phyloP scores from a whole-genome alignment of 2,888 invertebrate species.

The Ormyrus thymus region DNA sequence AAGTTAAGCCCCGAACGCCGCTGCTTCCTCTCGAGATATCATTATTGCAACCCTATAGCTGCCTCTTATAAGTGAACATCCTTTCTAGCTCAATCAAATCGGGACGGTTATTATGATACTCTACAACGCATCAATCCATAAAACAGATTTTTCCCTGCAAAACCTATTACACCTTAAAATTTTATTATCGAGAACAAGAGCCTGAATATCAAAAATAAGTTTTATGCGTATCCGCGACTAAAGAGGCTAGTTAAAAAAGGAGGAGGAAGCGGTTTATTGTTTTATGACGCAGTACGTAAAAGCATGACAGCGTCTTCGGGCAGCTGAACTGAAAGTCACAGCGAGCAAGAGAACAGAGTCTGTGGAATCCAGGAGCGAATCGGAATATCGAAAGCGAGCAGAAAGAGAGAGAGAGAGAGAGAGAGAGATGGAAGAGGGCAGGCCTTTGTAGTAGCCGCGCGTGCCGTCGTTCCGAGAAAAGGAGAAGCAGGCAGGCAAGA shows the following conservation, averaged over 20 bases:
- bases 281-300: too few species aligned
- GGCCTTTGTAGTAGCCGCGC: slow-evolving; percentile 66
- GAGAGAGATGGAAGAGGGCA: background rate
- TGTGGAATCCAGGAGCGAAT: slow-evolving; percentile 55
- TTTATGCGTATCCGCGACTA: too few species aligned
- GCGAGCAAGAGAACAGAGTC: background rate
- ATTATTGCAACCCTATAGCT: background rate
- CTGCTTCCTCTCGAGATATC: slow-evolving; percentile 24
- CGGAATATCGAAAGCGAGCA: slow-evolving; percentile 67
- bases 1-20: slow-evolving; percentile 15
- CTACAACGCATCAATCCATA: too few species aligned
- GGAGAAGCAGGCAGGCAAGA: slow-evolving; percentile 50
- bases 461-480: slow-evolving; percentile 65
- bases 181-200: too few species aligned
- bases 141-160: too few species aligned
- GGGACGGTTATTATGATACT: too few species aligned
- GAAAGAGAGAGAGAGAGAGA: slow-evolving; percentile 48
- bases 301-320: too few species aligned
- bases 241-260: background rate
- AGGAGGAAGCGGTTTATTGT: background rate
- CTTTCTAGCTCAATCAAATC: background rate
- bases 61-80: background rate
- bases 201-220: too few species aligned
- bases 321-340: too few species aligned
- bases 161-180: too few species aligned